A percentile compares a stretch with the other conserved stretches of the same genome.
Evolutionary conservation across 1,140 invertebrate genomes (phyloP).

Genomic region (Sarcophaga peregrina): DNA sequence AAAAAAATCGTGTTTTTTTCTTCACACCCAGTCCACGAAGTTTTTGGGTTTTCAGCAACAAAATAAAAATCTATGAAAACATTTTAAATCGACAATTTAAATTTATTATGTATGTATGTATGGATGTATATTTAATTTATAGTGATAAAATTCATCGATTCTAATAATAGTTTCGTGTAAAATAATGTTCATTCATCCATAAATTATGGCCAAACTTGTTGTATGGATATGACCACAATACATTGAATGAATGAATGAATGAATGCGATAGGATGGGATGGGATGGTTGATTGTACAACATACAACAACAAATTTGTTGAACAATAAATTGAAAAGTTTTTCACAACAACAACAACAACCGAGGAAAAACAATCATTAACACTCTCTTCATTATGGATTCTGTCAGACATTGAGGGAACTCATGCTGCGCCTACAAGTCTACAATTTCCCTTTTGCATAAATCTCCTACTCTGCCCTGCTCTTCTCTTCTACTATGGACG

Average conservation of each 20-base stretch:
- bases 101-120: not conserved
- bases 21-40: not conserved
- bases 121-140: not conserved
- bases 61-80: not conserved
- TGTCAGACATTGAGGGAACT: constrained; percentile 39
- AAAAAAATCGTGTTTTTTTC: not conserved
- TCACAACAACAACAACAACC: not conserved
- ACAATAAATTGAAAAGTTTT: not conserved
- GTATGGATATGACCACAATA: not conserved
- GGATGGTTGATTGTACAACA: too few species aligned
- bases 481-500: not conserved
- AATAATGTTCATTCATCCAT: constrained; percentile 11
- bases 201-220: constrained; percentile 4
- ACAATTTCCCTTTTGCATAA: constrained; percentile 38
- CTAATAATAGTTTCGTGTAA: not conserved
- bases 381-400: not conserved
- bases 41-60: not conserved
- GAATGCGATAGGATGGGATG: too few species aligned
- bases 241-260: not conserved
- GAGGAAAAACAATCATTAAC: not conserved
- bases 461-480: too few species aligned
- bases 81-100: not conserved
- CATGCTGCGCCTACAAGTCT: constrained; percentile 36
- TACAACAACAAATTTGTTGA: too few species aligned
- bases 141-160: not conserved